Conservation (phyloP, 1,140 invertebrate species). For the Hyles euphorbiae region DNA sequence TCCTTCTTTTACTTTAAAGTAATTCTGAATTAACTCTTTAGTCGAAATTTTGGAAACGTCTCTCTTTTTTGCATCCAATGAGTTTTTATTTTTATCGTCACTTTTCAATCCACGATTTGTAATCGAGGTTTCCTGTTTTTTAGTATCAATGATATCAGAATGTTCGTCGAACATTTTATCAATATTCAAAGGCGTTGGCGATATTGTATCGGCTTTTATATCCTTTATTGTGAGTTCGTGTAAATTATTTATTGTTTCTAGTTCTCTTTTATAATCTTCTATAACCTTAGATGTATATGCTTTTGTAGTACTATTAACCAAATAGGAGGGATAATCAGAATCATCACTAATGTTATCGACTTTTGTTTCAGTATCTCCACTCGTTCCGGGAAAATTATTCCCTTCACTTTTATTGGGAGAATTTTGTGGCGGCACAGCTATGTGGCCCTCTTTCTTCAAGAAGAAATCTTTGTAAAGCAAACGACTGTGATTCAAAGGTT, state of each 20-base stretch:
- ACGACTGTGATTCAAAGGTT: conserved; percentile 58
- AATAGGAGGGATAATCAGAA: conserved; percentile 64
- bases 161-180: conserved; percentile 61
- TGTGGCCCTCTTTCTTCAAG: conserved; percentile 56
- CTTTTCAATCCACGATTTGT: conserved; percentile 13
- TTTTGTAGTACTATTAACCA: conserved; percentile 64
- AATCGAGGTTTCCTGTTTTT: conserved; percentile 30
- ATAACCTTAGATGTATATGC: conserved; percentile 72
- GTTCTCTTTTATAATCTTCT: conserved; percentile 73
- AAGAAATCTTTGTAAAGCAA: conserved; percentile 68
- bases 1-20: conserved; percentile 63
- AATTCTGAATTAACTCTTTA: conserved; percentile 64
- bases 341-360: conserved; percentile 30
- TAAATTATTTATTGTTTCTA: conserved; percentile 69
- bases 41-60: conserved; percentile 60
- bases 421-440: conserved; percentile 53
- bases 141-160: conserved; percentile 31
- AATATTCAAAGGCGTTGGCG: conserved; percentile 57
- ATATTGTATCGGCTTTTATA: conserved; percentile 60
- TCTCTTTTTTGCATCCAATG: conserved; percentile 30
- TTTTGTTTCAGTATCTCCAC: conserved; percentile 28
- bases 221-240: conserved; percentile 71
- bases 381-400: conserved; percentile 23
- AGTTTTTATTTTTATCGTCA: conserved; percentile 34
- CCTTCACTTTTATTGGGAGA: conserved; percentile 40